Evolutionary conservation across 2,888 invertebrate species (phyloP).

Genomic region (Meteorus colon): DNA sequence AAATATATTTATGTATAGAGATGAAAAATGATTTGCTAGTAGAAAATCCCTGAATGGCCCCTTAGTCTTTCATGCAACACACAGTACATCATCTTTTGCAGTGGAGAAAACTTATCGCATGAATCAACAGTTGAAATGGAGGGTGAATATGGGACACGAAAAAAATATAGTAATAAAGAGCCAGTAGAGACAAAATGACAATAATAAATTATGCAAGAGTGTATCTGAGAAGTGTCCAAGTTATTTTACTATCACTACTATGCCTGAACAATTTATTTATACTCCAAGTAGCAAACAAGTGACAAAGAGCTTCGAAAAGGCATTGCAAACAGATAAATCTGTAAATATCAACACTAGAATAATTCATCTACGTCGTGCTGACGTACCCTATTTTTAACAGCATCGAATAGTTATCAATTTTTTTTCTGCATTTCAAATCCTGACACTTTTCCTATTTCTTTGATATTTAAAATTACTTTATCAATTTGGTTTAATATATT

Average conservation of each 20-base stretch:
- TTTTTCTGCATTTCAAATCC: no score
- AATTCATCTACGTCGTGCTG: no score
- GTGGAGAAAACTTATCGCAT: slow-evolving; percentile 21
- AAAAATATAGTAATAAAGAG: background rate
- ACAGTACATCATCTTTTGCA: slow-evolving; percentile 31
- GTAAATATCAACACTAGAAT: no score
- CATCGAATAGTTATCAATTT: no score
- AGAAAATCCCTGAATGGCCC: slow-evolving; percentile 35
- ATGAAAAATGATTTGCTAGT: slow-evolving; percentile 8
- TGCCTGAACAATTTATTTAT: background rate
- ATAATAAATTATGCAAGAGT: background rate
- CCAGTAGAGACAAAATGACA: background rate
- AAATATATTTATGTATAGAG: background rate
- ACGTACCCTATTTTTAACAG: no score
- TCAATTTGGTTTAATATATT: no score
- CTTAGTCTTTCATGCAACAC: slow-evolving; percentile 23
- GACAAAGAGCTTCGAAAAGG: no score
- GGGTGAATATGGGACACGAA: slow-evolving; percentile 14
- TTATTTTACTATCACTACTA: background rate
- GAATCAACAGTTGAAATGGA: slow-evolving; percentile 21
- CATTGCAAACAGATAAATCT: no score
- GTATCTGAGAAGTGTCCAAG: background rate
- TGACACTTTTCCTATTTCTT: no score
- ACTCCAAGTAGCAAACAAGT: background rate
- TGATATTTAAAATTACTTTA: no score